phyloP scores from a whole-genome alignment of 2,113 vertebrate species.

The Trogon surrucura region DNA sequence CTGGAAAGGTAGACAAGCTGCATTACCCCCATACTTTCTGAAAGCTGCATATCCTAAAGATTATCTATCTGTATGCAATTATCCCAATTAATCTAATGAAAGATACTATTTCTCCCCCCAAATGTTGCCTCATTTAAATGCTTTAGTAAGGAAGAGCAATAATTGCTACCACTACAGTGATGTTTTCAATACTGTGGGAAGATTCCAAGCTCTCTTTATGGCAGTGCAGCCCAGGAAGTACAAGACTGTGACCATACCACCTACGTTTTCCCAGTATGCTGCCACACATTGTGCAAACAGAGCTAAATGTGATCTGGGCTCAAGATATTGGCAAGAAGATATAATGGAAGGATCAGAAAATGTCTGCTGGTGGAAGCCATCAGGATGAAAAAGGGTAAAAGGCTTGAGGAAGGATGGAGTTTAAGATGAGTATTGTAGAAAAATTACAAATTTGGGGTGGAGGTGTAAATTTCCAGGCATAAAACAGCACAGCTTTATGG shows the following conservation, averaged over 20 bases:
- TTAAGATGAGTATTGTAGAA: background rate
- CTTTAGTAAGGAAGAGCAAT: background rate
- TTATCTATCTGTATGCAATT: background rate
- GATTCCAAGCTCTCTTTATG: background rate
- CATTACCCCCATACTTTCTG: accelerated
- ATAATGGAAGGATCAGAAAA: background rate
- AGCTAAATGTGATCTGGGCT: background rate
- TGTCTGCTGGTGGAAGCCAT: background rate
- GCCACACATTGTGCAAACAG: accelerated
- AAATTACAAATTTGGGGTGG: background rate
- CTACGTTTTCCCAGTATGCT: background rate
- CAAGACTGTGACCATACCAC: background rate
- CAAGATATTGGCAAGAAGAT: background rate
- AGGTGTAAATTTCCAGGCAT: background rate
- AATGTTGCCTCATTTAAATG: background rate
- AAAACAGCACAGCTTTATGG: background rate
- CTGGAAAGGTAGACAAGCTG: background rate
- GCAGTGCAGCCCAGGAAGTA: background rate
- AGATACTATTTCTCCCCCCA: background rate
- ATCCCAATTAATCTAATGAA: background rate
- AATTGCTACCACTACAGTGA: background rate
- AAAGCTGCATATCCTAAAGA: background rate
- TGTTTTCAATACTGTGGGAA: background rate
- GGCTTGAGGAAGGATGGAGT: background rate
- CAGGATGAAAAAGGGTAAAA: background rate